phyloP scores from a whole-genome alignment of 2,888 invertebrate genomes.

The Drosophila yooni region DNA sequence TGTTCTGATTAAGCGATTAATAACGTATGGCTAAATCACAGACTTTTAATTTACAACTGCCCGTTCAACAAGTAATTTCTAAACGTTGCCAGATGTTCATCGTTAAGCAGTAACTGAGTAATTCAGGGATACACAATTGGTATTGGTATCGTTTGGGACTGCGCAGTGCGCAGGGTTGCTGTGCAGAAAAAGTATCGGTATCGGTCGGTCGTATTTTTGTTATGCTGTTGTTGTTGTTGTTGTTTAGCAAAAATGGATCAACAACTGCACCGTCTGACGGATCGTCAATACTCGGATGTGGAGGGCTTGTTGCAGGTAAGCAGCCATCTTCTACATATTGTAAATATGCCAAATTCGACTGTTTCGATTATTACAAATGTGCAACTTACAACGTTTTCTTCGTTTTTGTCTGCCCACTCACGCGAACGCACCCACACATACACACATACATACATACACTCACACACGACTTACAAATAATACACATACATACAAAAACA shows the following conservation, averaged over 20 bases:
- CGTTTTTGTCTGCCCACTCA: constrained; percentile 58
- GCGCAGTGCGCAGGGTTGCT: constrained; percentile 58
- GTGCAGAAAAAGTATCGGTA: constrained; percentile 50
- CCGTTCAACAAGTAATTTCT: constrained; percentile 27
- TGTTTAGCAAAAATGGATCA: constrained; percentile 73
- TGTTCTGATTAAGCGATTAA: neutral
- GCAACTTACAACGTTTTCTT: constrained; percentile 39
- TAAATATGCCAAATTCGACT: constrained; percentile 7
- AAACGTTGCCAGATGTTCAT: constrained; percentile 7
- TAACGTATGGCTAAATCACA: neutral
- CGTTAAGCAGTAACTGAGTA: constrained; percentile 4
- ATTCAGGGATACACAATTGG: constrained; percentile 28
- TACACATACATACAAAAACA: constrained; percentile 33
- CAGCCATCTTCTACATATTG: constrained; percentile 18
- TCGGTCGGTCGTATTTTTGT: constrained; percentile 57
- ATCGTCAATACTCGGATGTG: constrained; percentile 74
- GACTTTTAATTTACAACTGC: neutral
- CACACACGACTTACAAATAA: constrained; percentile 40
- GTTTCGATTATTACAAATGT: constrained; percentile 41
- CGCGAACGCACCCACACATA: constrained; percentile 67
- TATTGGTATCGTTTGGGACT: constrained; percentile 30
- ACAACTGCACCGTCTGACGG: constrained; percentile 74
- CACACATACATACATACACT: constrained; percentile 63
- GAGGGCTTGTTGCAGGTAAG: constrained; percentile 71
- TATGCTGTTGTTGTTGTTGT: constrained; percentile 58